Evolutionary conservation across 2,113 vertebrate species (phyloP).

Genomic region (Seriola quinqueradiata): DNA sequence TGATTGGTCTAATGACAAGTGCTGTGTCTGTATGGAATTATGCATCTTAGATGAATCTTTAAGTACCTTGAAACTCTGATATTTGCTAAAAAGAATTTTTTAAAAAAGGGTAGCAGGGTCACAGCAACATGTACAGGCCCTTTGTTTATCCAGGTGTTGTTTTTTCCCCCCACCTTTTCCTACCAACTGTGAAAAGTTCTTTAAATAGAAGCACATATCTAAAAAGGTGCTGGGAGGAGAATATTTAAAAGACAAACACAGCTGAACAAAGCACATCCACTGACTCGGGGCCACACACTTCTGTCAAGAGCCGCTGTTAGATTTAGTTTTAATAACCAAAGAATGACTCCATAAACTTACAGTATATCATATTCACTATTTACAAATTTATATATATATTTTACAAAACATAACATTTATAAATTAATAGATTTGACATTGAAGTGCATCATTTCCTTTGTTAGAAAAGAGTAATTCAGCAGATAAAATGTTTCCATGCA

Average conservation of each 20-base stretch:
- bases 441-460: constrained; percentile 81
- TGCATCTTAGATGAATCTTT: neutral
- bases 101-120: neutral
- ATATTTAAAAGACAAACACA: constrained; percentile 43
- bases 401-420: constrained; percentile 72
- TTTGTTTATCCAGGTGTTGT: constrained; percentile 72
- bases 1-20: neutral
- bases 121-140: constrained; percentile 20
- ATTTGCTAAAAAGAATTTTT: too few relatives aligned
- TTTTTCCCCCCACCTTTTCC: constrained; percentile 31
- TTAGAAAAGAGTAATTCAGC: neutral
- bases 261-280: constrained; percentile 58
- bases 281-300: neutral
- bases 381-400: constrained; percentile 71
- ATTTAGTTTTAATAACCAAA: constrained; percentile 57
- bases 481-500: neutral
- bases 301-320: constrained; percentile 6
- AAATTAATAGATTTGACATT: constrained; percentile 80
- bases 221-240: constrained; percentile 5
- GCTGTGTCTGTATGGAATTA: neutral
- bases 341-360: constrained; percentile 59
- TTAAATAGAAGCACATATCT: constrained; percentile 47
- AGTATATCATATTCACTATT: constrained; percentile 77
- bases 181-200: constrained; percentile 61
- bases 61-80: neutral